These are phyloP conservation scores for Antitype chi DNA, from an alignment of 2,888 invertebrate genomes.

Conservation along the genomic window DNA sequence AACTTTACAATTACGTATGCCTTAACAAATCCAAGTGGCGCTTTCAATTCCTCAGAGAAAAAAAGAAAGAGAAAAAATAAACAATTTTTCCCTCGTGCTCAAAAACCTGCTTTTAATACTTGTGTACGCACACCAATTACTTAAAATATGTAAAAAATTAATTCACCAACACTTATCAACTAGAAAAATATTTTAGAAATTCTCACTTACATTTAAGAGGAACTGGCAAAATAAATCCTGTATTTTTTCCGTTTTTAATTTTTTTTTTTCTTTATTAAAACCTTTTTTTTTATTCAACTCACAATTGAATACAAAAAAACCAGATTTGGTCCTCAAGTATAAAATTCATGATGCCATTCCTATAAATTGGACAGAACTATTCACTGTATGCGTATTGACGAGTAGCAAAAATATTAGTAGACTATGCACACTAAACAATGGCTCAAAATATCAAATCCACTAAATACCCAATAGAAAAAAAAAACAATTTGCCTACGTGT, in stretches of 20 bases:
- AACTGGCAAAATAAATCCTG: slow-evolving; percentile 91
- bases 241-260: slow-evolving; percentile 74
- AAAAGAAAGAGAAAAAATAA: slow-evolving; percentile 69
- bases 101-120: slow-evolving; percentile 78
- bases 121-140: slow-evolving; percentile 82
- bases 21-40: slow-evolving; percentile 79
- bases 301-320: slow-evolving; percentile 82
- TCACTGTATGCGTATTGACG: slow-evolving; percentile 79
- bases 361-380: slow-evolving; percentile 86
- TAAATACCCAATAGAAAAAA: slow-evolving; percentile 87
- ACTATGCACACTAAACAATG: slow-evolving; percentile 87
- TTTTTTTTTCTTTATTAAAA: slow-evolving; percentile 44
- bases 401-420: slow-evolving; percentile 89
- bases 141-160: slow-evolving; percentile 84
- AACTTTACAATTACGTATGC: slow-evolving; percentile 79
- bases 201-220: slow-evolving; percentile 90
- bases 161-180: slow-evolving; percentile 88
- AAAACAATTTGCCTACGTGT: slow-evolving; percentile 76
- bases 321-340: slow-evolving; percentile 86
- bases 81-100: slow-evolving; percentile 63
- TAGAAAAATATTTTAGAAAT: slow-evolving; percentile 90
- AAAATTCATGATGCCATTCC: slow-evolving; percentile 89
- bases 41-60: slow-evolving; percentile 72
- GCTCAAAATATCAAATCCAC: slow-evolving; percentile 88
- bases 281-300: slow-evolving; percentile 70